Evolutionary conservation across 2,888 invertebrate genomes (phyloP).

Genomic region (Danaus chrysippus): DNA sequence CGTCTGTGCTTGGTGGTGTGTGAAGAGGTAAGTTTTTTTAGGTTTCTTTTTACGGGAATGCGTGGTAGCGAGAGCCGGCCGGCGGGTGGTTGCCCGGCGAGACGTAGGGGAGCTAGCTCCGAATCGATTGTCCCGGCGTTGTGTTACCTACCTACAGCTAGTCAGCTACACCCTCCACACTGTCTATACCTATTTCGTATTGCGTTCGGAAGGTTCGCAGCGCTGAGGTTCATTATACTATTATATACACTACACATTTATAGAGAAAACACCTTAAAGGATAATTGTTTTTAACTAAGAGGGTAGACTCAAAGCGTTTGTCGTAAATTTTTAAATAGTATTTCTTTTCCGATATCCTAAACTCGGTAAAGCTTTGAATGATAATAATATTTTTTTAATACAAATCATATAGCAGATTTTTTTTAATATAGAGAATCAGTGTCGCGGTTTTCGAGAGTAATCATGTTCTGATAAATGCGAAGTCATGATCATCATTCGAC

Average conservation of each 20-base stretch:
- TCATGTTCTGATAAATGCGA: too few relatives aligned
- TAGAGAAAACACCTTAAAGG: background rate
- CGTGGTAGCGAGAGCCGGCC: constrained; percentile 23
- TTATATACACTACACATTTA: constrained; percentile 14
- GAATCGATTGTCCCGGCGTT: constrained; percentile 67
- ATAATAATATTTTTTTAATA: too few relatives aligned
- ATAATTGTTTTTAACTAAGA: background rate
- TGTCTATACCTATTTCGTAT: constrained; percentile 46
- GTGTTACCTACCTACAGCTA: constrained; percentile 35
- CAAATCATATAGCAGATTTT: too few relatives aligned
- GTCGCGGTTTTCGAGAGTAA: too few relatives aligned
- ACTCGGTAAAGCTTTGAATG: too few relatives aligned
- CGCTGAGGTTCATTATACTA: constrained; percentile 12
- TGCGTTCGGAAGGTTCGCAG: constrained; percentile 49
- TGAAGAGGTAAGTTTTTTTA: constrained; percentile 70
- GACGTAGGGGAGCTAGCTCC: constrained; percentile 58
- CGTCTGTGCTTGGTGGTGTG: constrained; percentile 65
- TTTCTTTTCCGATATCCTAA: too few relatives aligned
- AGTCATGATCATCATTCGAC: too few relatives aligned
- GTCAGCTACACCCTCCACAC: constrained; percentile 51
- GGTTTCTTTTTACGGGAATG: constrained; percentile 41
- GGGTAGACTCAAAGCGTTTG: too few relatives aligned
- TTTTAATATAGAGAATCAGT: too few relatives aligned
- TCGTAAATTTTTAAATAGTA: too few relatives aligned
- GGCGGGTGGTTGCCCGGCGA: constrained; percentile 38